Conservation (phyloP, 2,797 vertebrate genomes). For the Mastacembelus armatus region DNA sequence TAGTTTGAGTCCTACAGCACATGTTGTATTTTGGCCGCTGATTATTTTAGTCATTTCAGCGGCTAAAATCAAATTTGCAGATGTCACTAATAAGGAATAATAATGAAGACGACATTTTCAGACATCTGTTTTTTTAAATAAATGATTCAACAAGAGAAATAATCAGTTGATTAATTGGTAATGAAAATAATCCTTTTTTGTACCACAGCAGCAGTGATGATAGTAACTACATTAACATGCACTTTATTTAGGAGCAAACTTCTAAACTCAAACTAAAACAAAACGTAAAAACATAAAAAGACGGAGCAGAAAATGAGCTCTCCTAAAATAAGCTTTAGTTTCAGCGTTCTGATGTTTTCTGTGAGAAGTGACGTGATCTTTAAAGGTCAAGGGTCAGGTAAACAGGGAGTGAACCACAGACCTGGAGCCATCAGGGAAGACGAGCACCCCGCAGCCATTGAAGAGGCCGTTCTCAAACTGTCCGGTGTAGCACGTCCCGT, state of each 20-base stretch:
- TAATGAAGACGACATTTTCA: too few species aligned
- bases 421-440: constrained; percentile 91
- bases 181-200: too few species aligned
- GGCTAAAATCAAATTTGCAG: too few species aligned
- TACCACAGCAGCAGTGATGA: too few species aligned
- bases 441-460: constrained; percentile 89
- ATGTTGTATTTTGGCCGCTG: too few species aligned
- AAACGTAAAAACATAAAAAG: background rate
- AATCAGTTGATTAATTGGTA: background rate
- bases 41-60: too few species aligned
- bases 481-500: constrained; percentile 88
- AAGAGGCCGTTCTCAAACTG: constrained; percentile 96
- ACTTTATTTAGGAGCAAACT: background rate
- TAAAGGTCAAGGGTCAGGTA: constrained; percentile 15
- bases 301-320: too few species aligned
- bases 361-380: background rate
- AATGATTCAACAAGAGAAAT: background rate
- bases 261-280: background rate
- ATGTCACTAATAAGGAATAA: too few species aligned
- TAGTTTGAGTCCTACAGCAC: too few species aligned
- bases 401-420: constrained; percentile 45
- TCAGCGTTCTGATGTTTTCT: too few species aligned
- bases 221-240: background rate
- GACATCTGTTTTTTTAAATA: too few species aligned
- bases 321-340: too few species aligned